These are phyloP conservation scores for Plagodis dolabraria DNA, from an alignment of 2,888 invertebrate species.

Conservation along the genomic window DNA sequence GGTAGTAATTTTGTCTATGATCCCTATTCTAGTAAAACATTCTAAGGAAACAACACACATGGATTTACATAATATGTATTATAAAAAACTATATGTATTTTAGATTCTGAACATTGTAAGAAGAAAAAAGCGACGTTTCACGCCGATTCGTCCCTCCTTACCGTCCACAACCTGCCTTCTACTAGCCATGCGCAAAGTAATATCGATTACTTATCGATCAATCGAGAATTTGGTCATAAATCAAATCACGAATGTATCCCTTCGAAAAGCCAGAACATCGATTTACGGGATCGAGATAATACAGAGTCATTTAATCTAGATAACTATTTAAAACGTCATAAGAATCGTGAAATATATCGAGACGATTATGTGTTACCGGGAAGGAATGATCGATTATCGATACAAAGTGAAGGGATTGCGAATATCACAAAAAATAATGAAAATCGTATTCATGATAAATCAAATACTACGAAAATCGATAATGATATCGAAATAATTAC, in stretches of 20 bases:
- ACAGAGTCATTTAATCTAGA: constrained; percentile 7
- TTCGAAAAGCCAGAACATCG: constrained; percentile 3
- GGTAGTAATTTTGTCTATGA: no score
- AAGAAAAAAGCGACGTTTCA: constrained; percentile 62
- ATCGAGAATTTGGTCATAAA: constrained; percentile 7
- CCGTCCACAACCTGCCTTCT: constrained; percentile 51
- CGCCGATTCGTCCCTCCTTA: constrained; percentile 56
- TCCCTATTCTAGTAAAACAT: no score
- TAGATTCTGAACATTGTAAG: constrained; percentile 50
- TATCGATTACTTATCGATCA: constrained; percentile 29
- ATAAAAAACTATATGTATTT: constrained; percentile 12
- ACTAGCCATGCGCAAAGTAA: constrained; percentile 29
- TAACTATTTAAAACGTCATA: constrained; percentile 17
- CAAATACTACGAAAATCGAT: neutral
- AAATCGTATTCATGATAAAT: neutral
- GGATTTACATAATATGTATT: no score
- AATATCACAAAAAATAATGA: constrained; percentile 3
- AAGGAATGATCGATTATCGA: constrained; percentile 8
- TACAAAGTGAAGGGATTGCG: constrained; percentile 1
- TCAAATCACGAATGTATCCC: constrained; percentile 9
- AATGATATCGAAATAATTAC: constrained; percentile 6
- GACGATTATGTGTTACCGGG: constrained; percentile 22
- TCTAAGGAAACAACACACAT: no score
- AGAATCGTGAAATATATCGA: constrained; percentile 26
- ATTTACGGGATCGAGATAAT: constrained; percentile 4